These are phyloP conservation scores for Pandemis heparana DNA, from an alignment of 2,888 invertebrate species.

Conservation along the genomic window DNA sequence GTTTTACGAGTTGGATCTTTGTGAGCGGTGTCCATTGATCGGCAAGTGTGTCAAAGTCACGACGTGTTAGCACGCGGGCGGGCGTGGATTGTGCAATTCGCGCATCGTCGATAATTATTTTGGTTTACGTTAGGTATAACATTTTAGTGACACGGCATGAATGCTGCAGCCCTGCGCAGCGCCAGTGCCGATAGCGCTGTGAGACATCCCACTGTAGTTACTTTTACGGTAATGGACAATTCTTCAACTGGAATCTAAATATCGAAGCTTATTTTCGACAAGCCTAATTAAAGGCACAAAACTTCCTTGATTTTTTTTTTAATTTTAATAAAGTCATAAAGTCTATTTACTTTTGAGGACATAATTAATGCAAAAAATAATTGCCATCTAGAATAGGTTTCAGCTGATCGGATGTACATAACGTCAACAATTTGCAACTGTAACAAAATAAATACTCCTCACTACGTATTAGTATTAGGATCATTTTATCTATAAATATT, in stretches of 20 bases:
- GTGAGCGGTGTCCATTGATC: conserved; percentile 68
- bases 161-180: neutral
- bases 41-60: conserved; percentile 82
- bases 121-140: conserved; percentile 11
- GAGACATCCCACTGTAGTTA: neutral
- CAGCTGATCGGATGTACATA: neutral
- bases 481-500: neutral
- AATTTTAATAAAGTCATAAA: too few relatives aligned
- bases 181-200: neutral
- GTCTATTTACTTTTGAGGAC: too few relatives aligned
- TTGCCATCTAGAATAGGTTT: neutral
- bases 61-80: conserved; percentile 73
- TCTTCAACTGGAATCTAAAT: too few relatives aligned
- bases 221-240: neutral
- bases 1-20: conserved; percentile 49
- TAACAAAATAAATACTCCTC: neutral
- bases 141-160: neutral
- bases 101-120: conserved; percentile 64
- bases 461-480: neutral
- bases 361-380: too few relatives aligned
- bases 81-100: conserved; percentile 68
- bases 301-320: too few relatives aligned
- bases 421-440: neutral
- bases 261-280: too few relatives aligned
- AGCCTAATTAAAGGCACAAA: too few relatives aligned